Base-by-base conservation (phyloP, 2,797 vertebrate species). In the Odontamblyopus lacepedii region DNA sequence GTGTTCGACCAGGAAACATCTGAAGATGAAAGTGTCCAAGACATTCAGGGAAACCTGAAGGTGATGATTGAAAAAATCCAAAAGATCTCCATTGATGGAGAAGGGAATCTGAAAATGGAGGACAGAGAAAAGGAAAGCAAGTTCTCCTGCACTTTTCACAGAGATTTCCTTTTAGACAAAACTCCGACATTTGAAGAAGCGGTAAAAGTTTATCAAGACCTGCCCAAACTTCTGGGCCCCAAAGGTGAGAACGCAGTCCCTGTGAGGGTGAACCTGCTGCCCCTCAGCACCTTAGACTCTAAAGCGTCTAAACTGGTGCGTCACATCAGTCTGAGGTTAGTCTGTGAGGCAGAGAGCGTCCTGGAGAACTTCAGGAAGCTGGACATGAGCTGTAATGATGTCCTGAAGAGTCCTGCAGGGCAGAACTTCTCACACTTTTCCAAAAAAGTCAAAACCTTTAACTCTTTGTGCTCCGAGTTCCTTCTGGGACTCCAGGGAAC, bases 251-350 rank as follows among this genome's bases (percentile, higher is more conserved):
- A 59, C 0, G 56, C 56, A 59, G 56, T 59, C 56, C 30, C 56
- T 59, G 56, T 59, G 56, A 59, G 0, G 9, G 56, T 59, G 56
- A 23, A 29, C 26, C 56, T 59, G 11, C 73, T 90, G 60, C 90
- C 92, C 0, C 62, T 92, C 23, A 64, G 81, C 2, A 67, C 4
- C 27, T 62, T 93, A 32, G 77, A 91, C 76, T 87, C 86, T 26
- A 3, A 11, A 30, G 84, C 75, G 2, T 71, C 78, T 1, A 53
- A 30, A 55, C 13, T 67, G 3, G 65, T 67, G 0, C 16, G 63
- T 15, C 63, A 63, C 6, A 63, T 63, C 16, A 63, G 61, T 38
- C 18, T 63, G 7, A 63, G 32, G 61, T 38, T 63, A n/a, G 16
- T 63, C 7, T 9, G 8, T 63, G 16, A 63, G 32, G 18, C 32